These are phyloP conservation scores for Arge pagana DNA, from an alignment of 2,888 invertebrate species.

Conservation along the genomic window DNA sequence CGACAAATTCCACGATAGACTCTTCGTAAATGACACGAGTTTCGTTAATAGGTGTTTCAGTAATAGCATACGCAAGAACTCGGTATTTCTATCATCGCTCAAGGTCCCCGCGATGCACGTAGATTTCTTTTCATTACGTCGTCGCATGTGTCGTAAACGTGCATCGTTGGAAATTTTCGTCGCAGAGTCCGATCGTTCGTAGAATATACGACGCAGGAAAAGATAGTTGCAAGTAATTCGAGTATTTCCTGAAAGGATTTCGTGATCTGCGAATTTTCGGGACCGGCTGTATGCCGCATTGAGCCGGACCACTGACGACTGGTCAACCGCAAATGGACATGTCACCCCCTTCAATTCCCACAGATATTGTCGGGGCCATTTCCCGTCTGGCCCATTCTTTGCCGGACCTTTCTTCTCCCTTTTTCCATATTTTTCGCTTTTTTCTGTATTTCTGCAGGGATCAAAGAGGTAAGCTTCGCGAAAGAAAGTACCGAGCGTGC, in stretches of 20 bases:
- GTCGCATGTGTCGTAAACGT: no score
- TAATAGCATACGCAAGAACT: background rate
- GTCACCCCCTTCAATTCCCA: constrained; percentile 54
- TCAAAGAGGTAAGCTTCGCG: constrained; percentile 47
- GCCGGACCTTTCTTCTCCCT: constrained; percentile 39
- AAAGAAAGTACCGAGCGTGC: constrained; percentile 30
- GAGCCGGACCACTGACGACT: constrained; percentile 38
- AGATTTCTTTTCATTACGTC: no score
- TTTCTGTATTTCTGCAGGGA: constrained; percentile 38
- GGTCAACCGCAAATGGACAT: constrained; percentile 58
- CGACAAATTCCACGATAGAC: no score
- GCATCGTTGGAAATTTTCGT: no score
- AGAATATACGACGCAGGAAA: no score
- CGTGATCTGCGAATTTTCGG: constrained; percentile 8
- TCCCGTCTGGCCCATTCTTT: constrained; percentile 33
- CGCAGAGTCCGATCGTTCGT: no score
- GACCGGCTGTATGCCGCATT: constrained; percentile 6
- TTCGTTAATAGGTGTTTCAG: background rate
- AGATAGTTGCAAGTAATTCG: no score
- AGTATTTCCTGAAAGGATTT: background rate
- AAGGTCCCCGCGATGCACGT: no score
- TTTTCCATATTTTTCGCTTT: constrained; percentile 38
- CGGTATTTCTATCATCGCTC: background rate
- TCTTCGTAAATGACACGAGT: no score
- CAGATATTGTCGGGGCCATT: constrained; percentile 42